These are phyloP conservation scores for Nipponacmea schrenckii DNA, from an alignment of 2,888 invertebrate genomes.

Conservation along the genomic window DNA sequence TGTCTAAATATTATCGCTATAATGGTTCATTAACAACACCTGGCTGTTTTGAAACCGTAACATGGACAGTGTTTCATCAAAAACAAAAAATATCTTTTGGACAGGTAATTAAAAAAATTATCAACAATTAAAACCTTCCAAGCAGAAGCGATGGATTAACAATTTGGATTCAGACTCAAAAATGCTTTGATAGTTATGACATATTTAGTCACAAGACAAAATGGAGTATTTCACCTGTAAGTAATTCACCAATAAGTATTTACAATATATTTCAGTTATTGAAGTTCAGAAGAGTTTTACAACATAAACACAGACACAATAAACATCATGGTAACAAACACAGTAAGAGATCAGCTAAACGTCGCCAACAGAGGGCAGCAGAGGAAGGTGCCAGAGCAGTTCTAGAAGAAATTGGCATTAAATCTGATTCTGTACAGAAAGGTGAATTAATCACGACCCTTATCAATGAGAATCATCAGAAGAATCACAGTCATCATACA, in stretches of 20 bases:
- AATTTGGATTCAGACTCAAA: not conserved
- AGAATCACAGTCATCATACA: not conserved
- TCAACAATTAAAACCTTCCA: too few species aligned
- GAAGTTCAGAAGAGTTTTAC: conserved; percentile 46
- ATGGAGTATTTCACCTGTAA: too few species aligned
- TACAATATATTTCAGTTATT: conserved; percentile 38
- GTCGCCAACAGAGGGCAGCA: conserved; percentile 7
- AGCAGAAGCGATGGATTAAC: too few species aligned
- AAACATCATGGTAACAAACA: conserved; percentile 12
- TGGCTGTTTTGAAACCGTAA: conserved; percentile 59
- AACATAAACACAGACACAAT: conserved; percentile 19
- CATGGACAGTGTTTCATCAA: conserved; percentile 61
- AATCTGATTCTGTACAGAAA: conserved; percentile 33
- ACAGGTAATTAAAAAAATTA: conserved; percentile 44
- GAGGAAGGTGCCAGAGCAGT: conserved; percentile 34
- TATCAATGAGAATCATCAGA: not conserved
- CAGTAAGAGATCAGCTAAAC: conserved; percentile 9
- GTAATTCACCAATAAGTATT: not conserved
- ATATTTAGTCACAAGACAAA: too few species aligned
- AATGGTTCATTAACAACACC: conserved; percentile 64
- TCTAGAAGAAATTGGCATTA: conserved; percentile 47
- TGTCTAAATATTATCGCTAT: conserved; percentile 55
- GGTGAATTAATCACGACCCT: conserved; percentile 27
- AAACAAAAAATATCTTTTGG: conserved; percentile 51
- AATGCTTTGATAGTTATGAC: not conserved